A percentile compares a stretch with the other conserved stretches of the same genome.
phyloP scores from a whole-genome alignment of 2,113 vertebrate species.

The Alligator mississippiensis region DNA sequence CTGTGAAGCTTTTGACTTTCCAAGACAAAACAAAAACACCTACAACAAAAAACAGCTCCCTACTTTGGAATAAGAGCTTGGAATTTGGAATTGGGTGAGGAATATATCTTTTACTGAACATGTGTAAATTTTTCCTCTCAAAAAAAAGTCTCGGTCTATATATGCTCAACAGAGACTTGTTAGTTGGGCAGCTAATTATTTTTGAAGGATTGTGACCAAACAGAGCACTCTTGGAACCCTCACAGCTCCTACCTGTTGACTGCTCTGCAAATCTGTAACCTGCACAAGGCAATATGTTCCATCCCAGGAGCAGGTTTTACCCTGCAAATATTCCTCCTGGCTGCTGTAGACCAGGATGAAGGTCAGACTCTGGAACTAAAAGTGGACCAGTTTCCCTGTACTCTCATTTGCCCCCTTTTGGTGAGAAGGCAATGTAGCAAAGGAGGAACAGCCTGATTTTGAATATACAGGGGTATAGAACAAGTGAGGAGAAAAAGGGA shows the following conservation, averaged over 20 bases:
- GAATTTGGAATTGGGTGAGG: background rate
- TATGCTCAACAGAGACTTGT: background rate
- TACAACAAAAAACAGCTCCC: too few relatives aligned
- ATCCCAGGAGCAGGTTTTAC: background rate
- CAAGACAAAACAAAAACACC: background rate
- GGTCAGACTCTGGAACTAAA: background rate
- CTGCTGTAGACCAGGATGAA: accelerated
- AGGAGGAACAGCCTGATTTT: background rate
- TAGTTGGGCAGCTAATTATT: background rate
- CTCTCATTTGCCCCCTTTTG: background rate
- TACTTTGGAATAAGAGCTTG: background rate
- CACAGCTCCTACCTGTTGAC: background rate
- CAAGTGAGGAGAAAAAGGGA: background rate
- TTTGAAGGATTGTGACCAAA: background rate
- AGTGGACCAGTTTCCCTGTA: background rate
- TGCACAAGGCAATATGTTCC: background rate
- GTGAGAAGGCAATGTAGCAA: background rate
- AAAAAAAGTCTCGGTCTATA: background rate
- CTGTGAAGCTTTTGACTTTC: background rate
- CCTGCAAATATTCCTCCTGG: accelerated
- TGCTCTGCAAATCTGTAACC: background rate
- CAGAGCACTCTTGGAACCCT: background rate
- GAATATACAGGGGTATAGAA: background rate
- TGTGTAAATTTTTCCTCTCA: background rate
- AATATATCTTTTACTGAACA: background rate